Percentiles rank a stretch among this genome's conserved stretches.
These are phyloP conservation scores for Xyrauchen texanus DNA, from an alignment of 2,113 vertebrate species.

Conservation along the genomic window DNA sequence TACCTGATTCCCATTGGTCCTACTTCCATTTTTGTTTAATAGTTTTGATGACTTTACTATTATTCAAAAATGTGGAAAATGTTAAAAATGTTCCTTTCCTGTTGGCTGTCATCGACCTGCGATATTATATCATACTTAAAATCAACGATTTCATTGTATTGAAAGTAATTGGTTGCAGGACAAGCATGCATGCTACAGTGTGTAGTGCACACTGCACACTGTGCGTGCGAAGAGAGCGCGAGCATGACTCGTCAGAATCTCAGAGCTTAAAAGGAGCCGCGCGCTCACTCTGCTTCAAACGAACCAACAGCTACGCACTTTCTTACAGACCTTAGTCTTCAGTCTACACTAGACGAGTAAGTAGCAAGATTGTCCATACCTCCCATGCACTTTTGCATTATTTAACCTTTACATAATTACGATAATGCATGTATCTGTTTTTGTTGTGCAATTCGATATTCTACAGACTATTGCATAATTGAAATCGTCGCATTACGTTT, in stretches of 20 bases:
- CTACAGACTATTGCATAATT: too few species aligned
- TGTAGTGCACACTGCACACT: background rate
- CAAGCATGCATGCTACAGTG: background rate
- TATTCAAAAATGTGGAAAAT: background rate
- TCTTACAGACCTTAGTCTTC: background rate
- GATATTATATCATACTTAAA: background rate
- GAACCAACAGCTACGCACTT: background rate
- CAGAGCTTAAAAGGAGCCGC: background rate
- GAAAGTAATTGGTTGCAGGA: too few species aligned
- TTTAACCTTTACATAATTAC: background rate
- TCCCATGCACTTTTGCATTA: background rate
- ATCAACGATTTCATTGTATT: too few species aligned
- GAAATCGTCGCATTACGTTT: too few species aligned
- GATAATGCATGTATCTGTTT: background rate
- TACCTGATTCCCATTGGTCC: too few species aligned
- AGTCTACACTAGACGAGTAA: constrained; percentile 2
- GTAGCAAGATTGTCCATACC: background rate
- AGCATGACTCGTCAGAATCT: constrained; percentile 40
- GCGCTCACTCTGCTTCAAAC: background rate
- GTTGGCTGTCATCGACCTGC: background rate
- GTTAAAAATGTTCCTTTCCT: background rate
- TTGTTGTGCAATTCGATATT: background rate
- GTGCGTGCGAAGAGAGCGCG: background rate
- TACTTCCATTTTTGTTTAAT: too few species aligned
- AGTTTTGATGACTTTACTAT: background rate